These are phyloP conservation scores for Ranitomeya imitator DNA, from an alignment of 2,113 vertebrate species.

Conservation along the genomic window DNA sequence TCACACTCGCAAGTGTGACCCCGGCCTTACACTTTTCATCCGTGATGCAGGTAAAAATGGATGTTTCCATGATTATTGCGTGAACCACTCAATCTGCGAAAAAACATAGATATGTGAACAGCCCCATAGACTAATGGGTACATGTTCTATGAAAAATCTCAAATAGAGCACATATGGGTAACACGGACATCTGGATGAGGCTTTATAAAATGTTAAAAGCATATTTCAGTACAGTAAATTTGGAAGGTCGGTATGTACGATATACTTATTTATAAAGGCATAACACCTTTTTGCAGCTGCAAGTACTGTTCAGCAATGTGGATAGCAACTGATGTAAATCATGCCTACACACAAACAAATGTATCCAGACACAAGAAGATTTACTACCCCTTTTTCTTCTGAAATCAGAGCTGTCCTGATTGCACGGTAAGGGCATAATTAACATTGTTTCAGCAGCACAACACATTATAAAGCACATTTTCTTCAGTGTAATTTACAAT, in stretches of 20 bases:
- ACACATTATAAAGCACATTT: conserved; percentile 38
- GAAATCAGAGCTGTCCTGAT: background rate
- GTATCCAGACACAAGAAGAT: conserved; percentile 16
- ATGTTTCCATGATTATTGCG: too few species aligned
- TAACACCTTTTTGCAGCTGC: background rate
- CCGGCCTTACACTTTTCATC: too few species aligned
- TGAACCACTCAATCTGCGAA: too few species aligned
- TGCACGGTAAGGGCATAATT: conserved; percentile 25
- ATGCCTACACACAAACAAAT: conserved; percentile 3
- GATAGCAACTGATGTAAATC: background rate
- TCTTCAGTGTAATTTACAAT: conserved; percentile 40
- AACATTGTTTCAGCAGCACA: conserved; percentile 28
- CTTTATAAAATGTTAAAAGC: background rate
- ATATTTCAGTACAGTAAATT: background rate
- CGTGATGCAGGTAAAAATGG: too few species aligned
- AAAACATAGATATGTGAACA: too few species aligned
- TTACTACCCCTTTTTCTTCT: conserved; percentile 20
- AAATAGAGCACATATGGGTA: too few species aligned
- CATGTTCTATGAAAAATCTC: too few species aligned
- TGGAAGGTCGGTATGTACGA: background rate
- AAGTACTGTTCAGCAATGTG: background rate
- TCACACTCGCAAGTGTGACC: too few species aligned
- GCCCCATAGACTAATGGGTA: too few species aligned
- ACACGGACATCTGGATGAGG: too few species aligned
- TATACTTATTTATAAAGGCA: background rate